Evolutionary conservation across 64 coral and sea anemone genomes (phyloP).

Genomic region (Exaiptasia diaphana): DNA sequence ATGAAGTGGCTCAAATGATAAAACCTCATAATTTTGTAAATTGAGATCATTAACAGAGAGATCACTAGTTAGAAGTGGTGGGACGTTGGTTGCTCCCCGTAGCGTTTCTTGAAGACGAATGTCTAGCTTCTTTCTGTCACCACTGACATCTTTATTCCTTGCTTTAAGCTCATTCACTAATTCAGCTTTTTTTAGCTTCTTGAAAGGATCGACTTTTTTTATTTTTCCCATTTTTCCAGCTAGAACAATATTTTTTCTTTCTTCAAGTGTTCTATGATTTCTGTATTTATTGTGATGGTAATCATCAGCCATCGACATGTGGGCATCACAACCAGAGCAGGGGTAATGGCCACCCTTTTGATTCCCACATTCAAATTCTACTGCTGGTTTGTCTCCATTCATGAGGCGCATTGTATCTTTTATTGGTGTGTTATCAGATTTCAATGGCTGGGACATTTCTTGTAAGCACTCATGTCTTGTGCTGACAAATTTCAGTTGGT

Average conservation of each 20-base stretch:
- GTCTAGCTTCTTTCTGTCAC: background rate
- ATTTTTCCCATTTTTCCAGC: background rate
- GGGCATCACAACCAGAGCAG: constrained; percentile 24
- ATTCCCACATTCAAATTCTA: constrained; percentile 27
- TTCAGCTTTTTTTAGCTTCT: background rate
- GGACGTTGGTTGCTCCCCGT: background rate
- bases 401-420: constrained; percentile 9
- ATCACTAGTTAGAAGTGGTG: background rate
- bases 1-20: background rate
- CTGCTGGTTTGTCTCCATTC: constrained; percentile 36
- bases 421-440: background rate
- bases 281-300: background rate
- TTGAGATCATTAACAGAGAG: background rate
- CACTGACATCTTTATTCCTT: background rate
- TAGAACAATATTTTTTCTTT: background rate
- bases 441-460: background rate
- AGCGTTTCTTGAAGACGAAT: background rate
- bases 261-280: background rate
- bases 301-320: background rate
- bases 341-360: constrained; percentile 8
- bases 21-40: background rate
- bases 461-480: background rate
- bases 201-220: background rate
- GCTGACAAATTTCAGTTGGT: background rate
- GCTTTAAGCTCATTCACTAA: background rate